phyloP scores from a whole-genome alignment of 1,140 invertebrate species.

The Xylocopa sonorina region DNA sequence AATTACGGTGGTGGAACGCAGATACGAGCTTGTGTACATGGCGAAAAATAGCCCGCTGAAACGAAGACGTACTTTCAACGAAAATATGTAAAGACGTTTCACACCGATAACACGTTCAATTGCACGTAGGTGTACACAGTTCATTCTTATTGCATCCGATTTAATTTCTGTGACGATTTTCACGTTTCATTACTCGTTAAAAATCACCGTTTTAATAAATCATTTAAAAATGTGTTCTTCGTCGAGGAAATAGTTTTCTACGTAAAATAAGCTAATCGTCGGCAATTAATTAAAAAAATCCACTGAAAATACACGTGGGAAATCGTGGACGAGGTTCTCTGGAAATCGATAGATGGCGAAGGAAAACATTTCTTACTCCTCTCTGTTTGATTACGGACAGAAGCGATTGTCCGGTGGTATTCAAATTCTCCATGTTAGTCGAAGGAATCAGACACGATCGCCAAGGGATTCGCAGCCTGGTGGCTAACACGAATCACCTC shows the following conservation, averaged over 20 bases:
- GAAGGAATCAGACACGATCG: constrained; percentile 66
- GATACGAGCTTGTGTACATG: constrained; percentile 30
- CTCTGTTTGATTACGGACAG: constrained; percentile 12
- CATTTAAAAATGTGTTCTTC: neutral
- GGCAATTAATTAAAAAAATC: neutral
- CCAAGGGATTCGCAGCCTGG: constrained; percentile 48
- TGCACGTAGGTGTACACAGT: neutral
- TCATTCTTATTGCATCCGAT: neutral
- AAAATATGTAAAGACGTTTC: constrained; percentile 48
- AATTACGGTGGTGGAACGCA: constrained; percentile 49
- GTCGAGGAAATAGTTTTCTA: too few species aligned
- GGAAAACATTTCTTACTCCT: constrained; percentile 2
- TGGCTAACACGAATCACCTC: constrained; percentile 56
- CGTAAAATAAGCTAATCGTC: neutral
- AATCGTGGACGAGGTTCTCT: neutral
- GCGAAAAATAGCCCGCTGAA: constrained; percentile 38
- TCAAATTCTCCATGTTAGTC: constrained; percentile 63
- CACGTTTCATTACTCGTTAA: neutral
- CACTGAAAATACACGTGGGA: neutral
- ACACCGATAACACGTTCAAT: constrained; percentile 5
- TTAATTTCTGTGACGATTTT: neutral
- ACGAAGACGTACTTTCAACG: constrained; percentile 47
- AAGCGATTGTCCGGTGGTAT: constrained; percentile 37
- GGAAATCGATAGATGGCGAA: constrained; percentile 5
- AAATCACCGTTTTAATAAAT: neutral